phyloP scores from a whole-genome alignment of 2,113 vertebrate genomes.

The Acrocephalus arundinaceus region DNA sequence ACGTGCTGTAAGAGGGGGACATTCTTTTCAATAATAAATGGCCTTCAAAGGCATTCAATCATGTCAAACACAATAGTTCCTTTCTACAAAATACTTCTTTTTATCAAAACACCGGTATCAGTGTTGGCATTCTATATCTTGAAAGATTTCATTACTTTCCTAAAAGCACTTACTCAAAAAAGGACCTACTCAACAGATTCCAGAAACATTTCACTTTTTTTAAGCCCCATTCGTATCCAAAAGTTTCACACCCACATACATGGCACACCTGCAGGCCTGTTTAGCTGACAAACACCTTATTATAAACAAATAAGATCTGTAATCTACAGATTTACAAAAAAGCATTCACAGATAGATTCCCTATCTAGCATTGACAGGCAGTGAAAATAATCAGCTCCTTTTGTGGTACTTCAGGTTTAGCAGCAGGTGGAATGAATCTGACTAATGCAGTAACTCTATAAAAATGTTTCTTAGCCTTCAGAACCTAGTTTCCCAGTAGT shows the following conservation, averaged over 20 bases:
- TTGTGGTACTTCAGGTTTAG: neutral
- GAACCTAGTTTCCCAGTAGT: neutral
- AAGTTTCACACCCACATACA: neutral
- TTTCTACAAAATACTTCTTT: neutral
- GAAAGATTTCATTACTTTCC: neutral
- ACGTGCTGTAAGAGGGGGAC: neutral
- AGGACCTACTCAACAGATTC: neutral
- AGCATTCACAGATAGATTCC: neutral
- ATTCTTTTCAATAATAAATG: neutral
- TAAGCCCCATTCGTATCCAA: neutral
- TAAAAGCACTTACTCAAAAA: neutral
- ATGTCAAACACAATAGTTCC: neutral
- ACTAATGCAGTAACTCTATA: neutral
- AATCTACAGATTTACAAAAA: neutral
- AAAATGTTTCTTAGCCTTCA: neutral
- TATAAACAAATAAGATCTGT: neutral
- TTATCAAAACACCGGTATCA: neutral
- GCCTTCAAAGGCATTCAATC: neutral
- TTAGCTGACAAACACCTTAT: neutral
- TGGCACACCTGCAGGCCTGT: neutral
- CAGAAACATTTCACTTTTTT: neutral
- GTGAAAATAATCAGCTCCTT: neutral
- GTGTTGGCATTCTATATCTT: neutral
- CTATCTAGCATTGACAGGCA: neutral
- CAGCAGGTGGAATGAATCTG: neutral